These are phyloP conservation scores for Tipula lateralis DNA, from an alignment of 2,888 invertebrate species.

Conservation along the genomic window DNA sequence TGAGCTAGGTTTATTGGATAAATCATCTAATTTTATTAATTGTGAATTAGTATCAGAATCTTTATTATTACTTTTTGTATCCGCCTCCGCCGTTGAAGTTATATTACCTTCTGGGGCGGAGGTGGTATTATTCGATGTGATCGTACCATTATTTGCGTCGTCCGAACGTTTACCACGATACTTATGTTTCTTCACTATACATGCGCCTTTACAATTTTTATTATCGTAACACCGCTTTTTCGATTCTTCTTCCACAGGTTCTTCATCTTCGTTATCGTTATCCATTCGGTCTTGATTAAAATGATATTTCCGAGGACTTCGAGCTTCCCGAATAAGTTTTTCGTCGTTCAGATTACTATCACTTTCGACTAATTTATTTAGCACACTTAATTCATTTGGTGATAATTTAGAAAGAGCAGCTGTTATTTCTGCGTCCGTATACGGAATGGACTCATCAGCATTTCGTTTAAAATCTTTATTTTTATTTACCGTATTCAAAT, in stretches of 20 bases:
- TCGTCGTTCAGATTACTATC: not conserved
- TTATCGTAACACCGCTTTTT: constrained; percentile 28
- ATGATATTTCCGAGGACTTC: not conserved
- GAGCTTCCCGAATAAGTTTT: not conserved
- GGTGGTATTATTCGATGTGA: not conserved
- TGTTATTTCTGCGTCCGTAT: constrained; percentile 42
- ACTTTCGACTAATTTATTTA: constrained; percentile 40
- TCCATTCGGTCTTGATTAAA: not conserved
- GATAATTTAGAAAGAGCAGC: constrained; percentile 41
- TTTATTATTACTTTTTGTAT: not conserved
- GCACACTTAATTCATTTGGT: constrained; percentile 40
- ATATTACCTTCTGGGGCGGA: not conserved
- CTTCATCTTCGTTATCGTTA: not conserved
- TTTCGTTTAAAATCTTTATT: not conserved
- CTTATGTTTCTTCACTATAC: not conserved
- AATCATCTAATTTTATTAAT: not conserved
- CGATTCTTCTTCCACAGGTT: not conserved
- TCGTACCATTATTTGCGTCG: not conserved
- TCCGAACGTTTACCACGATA: constrained; percentile 2
- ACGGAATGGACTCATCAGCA: not conserved
- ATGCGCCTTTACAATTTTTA: constrained; percentile 20
- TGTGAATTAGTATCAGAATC: constrained; percentile 20
- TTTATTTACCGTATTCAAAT: not conserved
- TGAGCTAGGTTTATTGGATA: constrained; percentile 27
- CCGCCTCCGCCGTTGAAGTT: not conserved